Evolutionary conservation across 2,797 vertebrate species (phyloP), one percentile per base, ranked within the genome.

Genomic region (Hypotaenidia philippensis): DNA sequence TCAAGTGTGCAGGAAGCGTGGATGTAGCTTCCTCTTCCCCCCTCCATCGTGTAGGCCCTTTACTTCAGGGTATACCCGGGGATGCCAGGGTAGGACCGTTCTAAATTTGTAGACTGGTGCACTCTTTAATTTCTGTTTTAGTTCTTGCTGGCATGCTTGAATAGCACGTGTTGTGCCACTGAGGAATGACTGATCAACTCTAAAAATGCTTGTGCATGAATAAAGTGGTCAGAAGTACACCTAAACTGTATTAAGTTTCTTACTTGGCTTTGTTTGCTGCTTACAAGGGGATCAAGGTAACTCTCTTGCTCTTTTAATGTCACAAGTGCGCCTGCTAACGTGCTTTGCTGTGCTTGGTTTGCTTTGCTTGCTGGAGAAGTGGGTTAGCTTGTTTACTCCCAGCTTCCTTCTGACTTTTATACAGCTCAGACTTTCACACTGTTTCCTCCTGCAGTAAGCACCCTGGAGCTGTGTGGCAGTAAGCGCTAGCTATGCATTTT

Each of bases 221-320:
- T 97, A 91, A 90, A 86, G 87, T 96, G 95, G 74, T 97, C 88
- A 93, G 76, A 93, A 96, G 71, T 94, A 60, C 69, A 84, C 79
- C 96, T 98, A 90, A 97, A 96, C 84, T 96, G 57, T 98, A 98
- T 97, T 98, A 98, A 98, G 97, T 98, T 97, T 98, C 96, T 98
- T 93, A 96, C 97, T 98, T 98, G 98, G 95, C 97, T 98, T 98
- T 98, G 95, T 98, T 98, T 98, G 98, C 98, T 98, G 98, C 98
- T 98, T 97, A 72, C 98, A 98, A 99, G 98, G 98, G 98, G 98
- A 98, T 99, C 98, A 96, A 99, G 98, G 98, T 99, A 99, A 98
- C 78, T 95, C 88, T 97, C 87, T 96, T 38, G 13, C 86, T 97
- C 81, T 97, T 95, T 89, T 59, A 5, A 6, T 92, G 89, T 95